phyloP scores from a whole-genome alignment of 2,113 vertebrate species.

The Synodontis membranacea region DNA sequence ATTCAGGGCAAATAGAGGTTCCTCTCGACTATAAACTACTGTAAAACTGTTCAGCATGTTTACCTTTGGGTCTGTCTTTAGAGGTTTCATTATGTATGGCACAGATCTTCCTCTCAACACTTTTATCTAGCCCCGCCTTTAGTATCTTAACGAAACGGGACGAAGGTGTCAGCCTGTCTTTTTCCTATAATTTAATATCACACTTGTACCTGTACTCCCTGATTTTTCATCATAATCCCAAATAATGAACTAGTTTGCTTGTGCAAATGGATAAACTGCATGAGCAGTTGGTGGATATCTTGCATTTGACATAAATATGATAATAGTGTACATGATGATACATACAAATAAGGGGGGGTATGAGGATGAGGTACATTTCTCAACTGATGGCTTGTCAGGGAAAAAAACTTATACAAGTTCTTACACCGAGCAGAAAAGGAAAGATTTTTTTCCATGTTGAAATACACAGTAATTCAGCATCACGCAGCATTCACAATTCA shows the following conservation, averaged over 20 bases:
- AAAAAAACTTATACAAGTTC: background rate
- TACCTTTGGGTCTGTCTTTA: background rate
- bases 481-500: background rate
- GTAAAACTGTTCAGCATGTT: slow-evolving; percentile 5
- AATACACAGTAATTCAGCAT: background rate
- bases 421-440: background rate
- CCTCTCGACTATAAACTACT: background rate
- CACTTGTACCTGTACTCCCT: background rate
- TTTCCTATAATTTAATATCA: background rate
- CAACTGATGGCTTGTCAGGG: background rate
- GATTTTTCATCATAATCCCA: background rate
- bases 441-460: background rate
- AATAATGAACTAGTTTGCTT: background rate
- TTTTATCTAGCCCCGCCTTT: slow-evolving; percentile 9
- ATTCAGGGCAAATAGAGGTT: slow-evolving; percentile 16
- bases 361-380: background rate
- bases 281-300: background rate
- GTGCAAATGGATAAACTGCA: background rate
- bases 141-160: slow-evolving; percentile 9
- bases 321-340: background rate
- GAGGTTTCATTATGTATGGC: slow-evolving; percentile 29
- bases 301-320: background rate
- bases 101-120: slow-evolving; percentile 31
- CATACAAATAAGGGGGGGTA: background rate
- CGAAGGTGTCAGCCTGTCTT: background rate